These are phyloP conservation scores for Hoplostethus atlanticus DNA, from an alignment of 2,797 vertebrate genomes.

Conservation along the genomic window DNA sequence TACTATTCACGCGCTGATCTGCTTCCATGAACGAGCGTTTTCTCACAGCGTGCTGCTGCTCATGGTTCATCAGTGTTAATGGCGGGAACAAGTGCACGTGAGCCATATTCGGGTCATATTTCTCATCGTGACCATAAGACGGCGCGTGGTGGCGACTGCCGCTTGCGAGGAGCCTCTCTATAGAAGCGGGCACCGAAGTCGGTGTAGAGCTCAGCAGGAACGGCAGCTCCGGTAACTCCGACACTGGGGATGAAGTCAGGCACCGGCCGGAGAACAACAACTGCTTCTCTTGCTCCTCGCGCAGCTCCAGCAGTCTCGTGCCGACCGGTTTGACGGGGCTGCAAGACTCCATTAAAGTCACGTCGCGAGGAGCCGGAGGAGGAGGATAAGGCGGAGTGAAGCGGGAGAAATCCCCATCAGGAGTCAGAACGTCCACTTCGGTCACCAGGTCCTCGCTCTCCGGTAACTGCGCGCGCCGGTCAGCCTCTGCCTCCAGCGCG, in stretches of 20 bases:
- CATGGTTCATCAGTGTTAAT: slow-evolving; percentile 57
- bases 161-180: slow-evolving; percentile 85
- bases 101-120: slow-evolving; percentile 62
- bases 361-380: slow-evolving; percentile 54
- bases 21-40: slow-evolving; percentile 80
- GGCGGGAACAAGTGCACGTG: slow-evolving; percentile 77
- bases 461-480: slow-evolving; percentile 72
- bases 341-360: slow-evolving; percentile 51
- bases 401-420: slow-evolving; percentile 53
- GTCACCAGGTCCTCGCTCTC: slow-evolving; percentile 67
- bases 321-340: slow-evolving; percentile 85
- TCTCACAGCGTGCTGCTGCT: slow-evolving; percentile 72
- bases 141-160: slow-evolving; percentile 72
- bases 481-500: slow-evolving; percentile 77
- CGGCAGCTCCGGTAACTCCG: slow-evolving; percentile 79
- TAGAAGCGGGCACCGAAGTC: slow-evolving; percentile 57
- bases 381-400: slow-evolving; percentile 51
- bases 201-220: slow-evolving; percentile 83
- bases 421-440: slow-evolving; percentile 64
- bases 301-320: slow-evolving; percentile 62
- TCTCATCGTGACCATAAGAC: slow-evolving; percentile 68
- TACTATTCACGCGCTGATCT: slow-evolving; percentile 49
- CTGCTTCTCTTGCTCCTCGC: slow-evolving; percentile 65
- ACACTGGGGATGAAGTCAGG: slow-evolving; percentile 81
- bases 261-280: slow-evolving; percentile 82